Conservation (phyloP, 1,140 invertebrate species). For the Ganaspis sp. region DNA sequence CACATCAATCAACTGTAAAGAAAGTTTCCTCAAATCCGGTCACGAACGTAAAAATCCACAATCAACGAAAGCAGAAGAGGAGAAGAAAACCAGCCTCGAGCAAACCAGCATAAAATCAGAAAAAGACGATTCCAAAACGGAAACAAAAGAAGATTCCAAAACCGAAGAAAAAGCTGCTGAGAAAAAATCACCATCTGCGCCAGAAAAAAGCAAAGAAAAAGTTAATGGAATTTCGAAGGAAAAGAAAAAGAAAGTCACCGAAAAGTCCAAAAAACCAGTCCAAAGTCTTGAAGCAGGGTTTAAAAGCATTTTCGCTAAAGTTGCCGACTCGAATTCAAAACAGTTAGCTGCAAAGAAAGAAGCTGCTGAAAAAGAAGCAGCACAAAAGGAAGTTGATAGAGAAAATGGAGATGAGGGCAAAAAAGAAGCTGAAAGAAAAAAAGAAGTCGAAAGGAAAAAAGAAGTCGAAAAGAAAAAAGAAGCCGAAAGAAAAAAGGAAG, state of each 20-base stretch:
- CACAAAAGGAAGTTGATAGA: neutral
- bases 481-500: too few species aligned
- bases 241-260: constrained; percentile 28
- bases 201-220: constrained; percentile 33
- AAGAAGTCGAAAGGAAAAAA: neutral
- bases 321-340: neutral
- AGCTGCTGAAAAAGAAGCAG: too few species aligned
- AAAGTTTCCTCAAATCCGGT: constrained; percentile 57
- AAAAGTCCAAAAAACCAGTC: constrained; percentile 58
- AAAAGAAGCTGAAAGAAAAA: neutral
- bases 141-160: constrained; percentile 30
- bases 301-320: constrained; percentile 61
- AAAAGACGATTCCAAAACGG: constrained; percentile 20
- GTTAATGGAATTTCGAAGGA: constrained; percentile 35
- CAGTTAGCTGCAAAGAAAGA: neutral
- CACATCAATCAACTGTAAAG: constrained; percentile 67
- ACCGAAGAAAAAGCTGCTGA: constrained; percentile 12
- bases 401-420: neutral
- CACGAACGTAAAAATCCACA: constrained; percentile 53
- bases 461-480: too few species aligned
- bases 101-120: neutral
- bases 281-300: constrained; percentile 60
- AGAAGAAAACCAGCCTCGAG: neutral
- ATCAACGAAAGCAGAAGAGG: constrained; percentile 34
- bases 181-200: neutral